These are phyloP conservation scores for Malacoctenus gilli DNA, from an alignment of 2,797 vertebrate species.

Conservation along the genomic window DNA sequence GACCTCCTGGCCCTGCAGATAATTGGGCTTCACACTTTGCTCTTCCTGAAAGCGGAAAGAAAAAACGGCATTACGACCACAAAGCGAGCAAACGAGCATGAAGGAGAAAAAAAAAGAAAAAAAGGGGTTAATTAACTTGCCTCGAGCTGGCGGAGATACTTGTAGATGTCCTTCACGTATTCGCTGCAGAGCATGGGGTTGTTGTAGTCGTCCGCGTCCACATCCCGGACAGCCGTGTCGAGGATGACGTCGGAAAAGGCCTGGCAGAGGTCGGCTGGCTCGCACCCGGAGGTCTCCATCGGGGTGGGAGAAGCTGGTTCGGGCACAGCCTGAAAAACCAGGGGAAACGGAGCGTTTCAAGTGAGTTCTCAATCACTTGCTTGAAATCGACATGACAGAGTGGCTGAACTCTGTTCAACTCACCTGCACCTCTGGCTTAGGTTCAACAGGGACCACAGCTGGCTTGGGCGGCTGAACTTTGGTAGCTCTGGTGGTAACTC, in stretches of 20 bases:
- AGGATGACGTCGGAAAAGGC: slow-evolving; percentile 86
- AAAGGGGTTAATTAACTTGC: slow-evolving; percentile 42
- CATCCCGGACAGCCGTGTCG: slow-evolving; percentile 78
- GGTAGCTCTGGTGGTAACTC: too few relatives aligned
- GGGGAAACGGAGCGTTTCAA: too few relatives aligned
- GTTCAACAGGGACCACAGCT: too few relatives aligned
- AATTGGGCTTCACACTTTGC: slow-evolving; percentile 77
- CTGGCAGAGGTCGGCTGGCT: slow-evolving; percentile 76
- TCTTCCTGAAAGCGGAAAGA: slow-evolving; percentile 57
- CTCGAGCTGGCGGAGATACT: slow-evolving; percentile 86
- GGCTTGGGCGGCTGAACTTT: too few relatives aligned
- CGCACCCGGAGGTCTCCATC: slow-evolving; percentile 82
- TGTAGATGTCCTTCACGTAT: slow-evolving; percentile 90
- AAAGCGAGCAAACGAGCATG: too few relatives aligned
- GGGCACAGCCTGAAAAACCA: slow-evolving; percentile 58
- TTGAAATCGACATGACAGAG: too few relatives aligned
- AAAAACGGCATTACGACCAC: background rate
- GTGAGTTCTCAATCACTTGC: too few relatives aligned
- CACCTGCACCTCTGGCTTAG: too few relatives aligned
- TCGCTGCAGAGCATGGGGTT: slow-evolving; percentile 87
- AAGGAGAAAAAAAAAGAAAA: too few relatives aligned
- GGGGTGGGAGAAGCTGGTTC: slow-evolving; percentile 74
- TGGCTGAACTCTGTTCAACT: too few relatives aligned
- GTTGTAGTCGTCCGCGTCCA: slow-evolving; percentile 81
- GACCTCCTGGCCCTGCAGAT: slow-evolving; percentile 83